Evolutionary conservation across 2,113 vertebrate species (phyloP).

Genomic region (Cepphus grylle): DNA sequence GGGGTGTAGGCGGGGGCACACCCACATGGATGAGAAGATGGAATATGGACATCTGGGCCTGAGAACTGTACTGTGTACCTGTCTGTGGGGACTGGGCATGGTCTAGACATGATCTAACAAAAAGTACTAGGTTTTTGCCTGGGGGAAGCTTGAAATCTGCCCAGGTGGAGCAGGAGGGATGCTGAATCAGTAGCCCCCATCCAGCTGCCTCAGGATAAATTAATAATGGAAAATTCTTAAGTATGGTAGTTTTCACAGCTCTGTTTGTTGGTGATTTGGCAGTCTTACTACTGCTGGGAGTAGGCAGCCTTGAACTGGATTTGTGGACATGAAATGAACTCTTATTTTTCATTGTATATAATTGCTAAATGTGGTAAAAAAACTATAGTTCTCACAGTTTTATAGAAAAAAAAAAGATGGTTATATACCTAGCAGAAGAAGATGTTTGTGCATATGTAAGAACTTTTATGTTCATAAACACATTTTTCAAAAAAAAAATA

Average conservation of each 20-base stretch:
- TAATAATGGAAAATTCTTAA: background rate
- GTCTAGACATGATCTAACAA: constrained; percentile 50
- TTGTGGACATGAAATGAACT: background rate
- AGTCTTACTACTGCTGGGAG: background rate
- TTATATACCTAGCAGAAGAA: background rate
- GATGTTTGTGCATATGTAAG: background rate
- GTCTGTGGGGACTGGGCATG: background rate
- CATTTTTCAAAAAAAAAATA: background rate
- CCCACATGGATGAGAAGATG: background rate
- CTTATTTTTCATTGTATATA: background rate
- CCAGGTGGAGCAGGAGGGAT: background rate
- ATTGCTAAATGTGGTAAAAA: background rate
- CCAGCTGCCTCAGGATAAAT: background rate
- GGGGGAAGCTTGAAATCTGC: background rate
- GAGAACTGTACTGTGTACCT: background rate
- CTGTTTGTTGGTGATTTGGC: background rate
- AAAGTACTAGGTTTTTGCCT: background rate
- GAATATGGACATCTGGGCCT: background rate
- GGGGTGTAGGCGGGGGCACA: background rate
- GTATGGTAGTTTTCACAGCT: background rate
- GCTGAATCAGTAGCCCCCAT: background rate
- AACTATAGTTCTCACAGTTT: background rate
- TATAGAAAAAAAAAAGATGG: background rate
- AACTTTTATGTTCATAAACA: background rate
- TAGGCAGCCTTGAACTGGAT: background rate